phyloP scores from a whole-genome alignment of 2,113 vertebrate species.

The Cryptoleucopteryx plumbea region DNA sequence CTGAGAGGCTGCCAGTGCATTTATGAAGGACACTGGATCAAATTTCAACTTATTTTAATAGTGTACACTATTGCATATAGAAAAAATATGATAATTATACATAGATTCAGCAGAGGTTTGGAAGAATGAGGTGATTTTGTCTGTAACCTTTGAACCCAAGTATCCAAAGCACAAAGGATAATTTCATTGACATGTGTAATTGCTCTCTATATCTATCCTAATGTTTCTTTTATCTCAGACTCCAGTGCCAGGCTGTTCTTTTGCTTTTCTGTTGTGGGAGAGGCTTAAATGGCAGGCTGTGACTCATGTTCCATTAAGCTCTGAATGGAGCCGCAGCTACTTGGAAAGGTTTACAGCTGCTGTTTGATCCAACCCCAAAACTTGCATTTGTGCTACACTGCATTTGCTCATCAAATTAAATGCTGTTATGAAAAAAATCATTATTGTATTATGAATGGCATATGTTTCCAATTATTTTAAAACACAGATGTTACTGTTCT shows the following conservation, averaged over 20 bases:
- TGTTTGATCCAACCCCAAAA: neutral
- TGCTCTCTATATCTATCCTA: neutral
- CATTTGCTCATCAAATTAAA: slow-evolving; percentile 30
- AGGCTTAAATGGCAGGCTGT: neutral
- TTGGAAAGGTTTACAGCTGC: slow-evolving; percentile 44
- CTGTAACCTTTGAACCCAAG: neutral
- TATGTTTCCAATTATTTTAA: slow-evolving; percentile 23
- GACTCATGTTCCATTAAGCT: slow-evolving; percentile 22
- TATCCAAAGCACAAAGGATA: neutral
- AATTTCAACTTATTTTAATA: neutral
- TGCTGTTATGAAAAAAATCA: neutral
- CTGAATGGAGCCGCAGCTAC: neutral
- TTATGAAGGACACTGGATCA: neutral
- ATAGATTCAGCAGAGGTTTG: neutral
- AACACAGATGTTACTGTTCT: neutral
- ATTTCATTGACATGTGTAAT: neutral
- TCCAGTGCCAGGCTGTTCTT: neutral
- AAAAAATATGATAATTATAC: neutral
- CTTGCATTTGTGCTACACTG: neutral
- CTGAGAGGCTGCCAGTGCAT: neutral
- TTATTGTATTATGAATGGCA: neutral
- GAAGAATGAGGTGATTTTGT: neutral
- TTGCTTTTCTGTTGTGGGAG: neutral
- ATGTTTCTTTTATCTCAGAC: neutral
- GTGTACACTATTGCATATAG: neutral